Base-by-base conservation (phyloP, 2,113 vertebrate species). In the Manacus vitellinus region DNA sequence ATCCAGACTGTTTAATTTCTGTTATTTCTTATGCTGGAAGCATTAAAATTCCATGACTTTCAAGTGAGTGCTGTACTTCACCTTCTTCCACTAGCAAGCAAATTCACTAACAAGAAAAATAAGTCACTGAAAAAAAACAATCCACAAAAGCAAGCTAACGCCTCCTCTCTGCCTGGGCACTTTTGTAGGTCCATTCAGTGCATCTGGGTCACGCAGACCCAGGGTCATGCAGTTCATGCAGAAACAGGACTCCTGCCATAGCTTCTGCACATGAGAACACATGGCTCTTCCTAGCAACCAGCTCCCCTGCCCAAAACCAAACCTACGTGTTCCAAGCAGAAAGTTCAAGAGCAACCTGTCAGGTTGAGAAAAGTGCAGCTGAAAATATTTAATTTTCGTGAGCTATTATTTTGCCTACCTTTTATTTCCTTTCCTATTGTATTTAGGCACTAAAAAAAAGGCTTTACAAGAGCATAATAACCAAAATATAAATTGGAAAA, bases 61-160 rank as follows among this genome's bases (percentile, higher is more conserved):
- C 31, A 72, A 72, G 49, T 16, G 39, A 4, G 6, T 52, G 33
- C 46, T 66, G 16, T 44, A 79, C 22, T 65, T 72, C 20, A 63
- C 35, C 19, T 31, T 44, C 13, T 4, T 9, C 17, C 11, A 52
- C 15, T 21, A 78, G 46, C 7, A 92, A 28, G 19, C 15, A 74
- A 88, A 75, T 37, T 44, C 14, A 61, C 41, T 61, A 52, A 51
- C n/a, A 73, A 37, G 21, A 37, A 73, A 81, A 89, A 37, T 8
- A 63, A 66, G 17, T 46, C 23, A 37, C n/a, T 72, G 47, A 35
- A 43, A 61, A 86, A 20, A 31, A 54, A 28, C 1, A 63, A 44
- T 3, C 20, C 20, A 52, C 20, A 46, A 82, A 47, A 81, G 25
- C 28, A 62, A n/a, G 3, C 10, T 17, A 58, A 66, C 0, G 0